Conservation (phyloP, 2,797 vertebrate genomes). For the Danio tinwini region DNA sequence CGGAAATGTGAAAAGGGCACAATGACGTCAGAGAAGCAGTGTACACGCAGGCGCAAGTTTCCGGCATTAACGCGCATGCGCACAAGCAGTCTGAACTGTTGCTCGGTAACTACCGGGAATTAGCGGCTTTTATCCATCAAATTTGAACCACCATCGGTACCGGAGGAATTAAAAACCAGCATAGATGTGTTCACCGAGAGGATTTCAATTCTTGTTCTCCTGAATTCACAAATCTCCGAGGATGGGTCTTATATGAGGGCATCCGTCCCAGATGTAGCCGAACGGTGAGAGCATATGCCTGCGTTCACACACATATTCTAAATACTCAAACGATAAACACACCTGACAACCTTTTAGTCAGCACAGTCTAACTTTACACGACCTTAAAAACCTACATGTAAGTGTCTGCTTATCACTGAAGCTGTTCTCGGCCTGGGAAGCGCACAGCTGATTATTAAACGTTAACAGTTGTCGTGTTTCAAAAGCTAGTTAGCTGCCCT, state of each 20-base stretch:
- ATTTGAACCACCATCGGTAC: neutral
- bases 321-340: neutral
- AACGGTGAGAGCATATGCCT: slow-evolving; percentile 31
- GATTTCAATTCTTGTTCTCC: neutral
- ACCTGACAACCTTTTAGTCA: neutral
- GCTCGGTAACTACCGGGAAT: slow-evolving; percentile 27
- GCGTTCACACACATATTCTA: neutral
- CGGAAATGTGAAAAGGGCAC: neutral
- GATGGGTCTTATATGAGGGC: slow-evolving; percentile 4
- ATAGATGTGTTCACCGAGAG: neutral
- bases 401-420: neutral
- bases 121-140: neutral
- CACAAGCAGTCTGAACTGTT: neutral
- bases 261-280: slow-evolving; percentile 22
- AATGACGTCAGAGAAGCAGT: slow-evolving; percentile 1
- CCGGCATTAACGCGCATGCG: slow-evolving; percentile 29
- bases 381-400: neutral
- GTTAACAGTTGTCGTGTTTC: neutral
- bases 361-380: neutral
- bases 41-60: neutral
- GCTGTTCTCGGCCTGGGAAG: slow-evolving; percentile 28
- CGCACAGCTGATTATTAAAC: neutral
- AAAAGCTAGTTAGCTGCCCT: neutral
- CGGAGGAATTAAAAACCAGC: neutral
- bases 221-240: neutral